phyloP scores from a whole-genome alignment of 2,797 vertebrate genomes.

The Dallia pectoralis region DNA sequence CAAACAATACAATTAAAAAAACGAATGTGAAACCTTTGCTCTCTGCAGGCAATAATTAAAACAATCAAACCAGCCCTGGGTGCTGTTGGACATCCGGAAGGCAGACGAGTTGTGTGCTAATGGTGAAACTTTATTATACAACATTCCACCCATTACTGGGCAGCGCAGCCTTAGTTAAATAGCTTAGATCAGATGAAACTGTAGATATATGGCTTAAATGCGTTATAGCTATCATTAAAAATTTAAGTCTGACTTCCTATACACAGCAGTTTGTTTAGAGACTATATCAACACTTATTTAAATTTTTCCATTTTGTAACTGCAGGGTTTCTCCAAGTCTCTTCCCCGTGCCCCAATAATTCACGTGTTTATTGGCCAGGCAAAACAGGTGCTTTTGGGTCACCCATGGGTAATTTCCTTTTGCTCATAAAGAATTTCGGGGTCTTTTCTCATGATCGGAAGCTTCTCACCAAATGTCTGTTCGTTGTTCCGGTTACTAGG shows the following conservation, averaged over 20 bases:
- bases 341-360: background rate
- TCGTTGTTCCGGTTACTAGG: background rate
- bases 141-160: background rate
- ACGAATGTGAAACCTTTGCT: too few relatives aligned
- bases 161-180: background rate
- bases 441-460: constrained; percentile 3
- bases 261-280: background rate
- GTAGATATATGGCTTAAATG: too few relatives aligned
- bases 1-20: constrained; percentile 47
- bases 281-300: background rate
- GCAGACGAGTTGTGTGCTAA: constrained; percentile 5
- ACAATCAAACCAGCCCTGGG: background rate
- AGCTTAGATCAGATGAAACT: background rate
- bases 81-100: background rate
- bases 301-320: background rate
- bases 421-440: constrained; percentile 12
- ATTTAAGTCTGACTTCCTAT: background rate
- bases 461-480: constrained; percentile 9
- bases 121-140: background rate
- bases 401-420: constrained; percentile 8
- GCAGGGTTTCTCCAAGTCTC: background rate
- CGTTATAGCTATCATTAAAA: background rate
- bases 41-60: background rate
- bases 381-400: constrained; percentile 63
- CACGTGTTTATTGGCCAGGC: background rate